phyloP scores from a whole-genome alignment of 2,113 vertebrate genomes.

The Camelus dromedarius region DNA sequence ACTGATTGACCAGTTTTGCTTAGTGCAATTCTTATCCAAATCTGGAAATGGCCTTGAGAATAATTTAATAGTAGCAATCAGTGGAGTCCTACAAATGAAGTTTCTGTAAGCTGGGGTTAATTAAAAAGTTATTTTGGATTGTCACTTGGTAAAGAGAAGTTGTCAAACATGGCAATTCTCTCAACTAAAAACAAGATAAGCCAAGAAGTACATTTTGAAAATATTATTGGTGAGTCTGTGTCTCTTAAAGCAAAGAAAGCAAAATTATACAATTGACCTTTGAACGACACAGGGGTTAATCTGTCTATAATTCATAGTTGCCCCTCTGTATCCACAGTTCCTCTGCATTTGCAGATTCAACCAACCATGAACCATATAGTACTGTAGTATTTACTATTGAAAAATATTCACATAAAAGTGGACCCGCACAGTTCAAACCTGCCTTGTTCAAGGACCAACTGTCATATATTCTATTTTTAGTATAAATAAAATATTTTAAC shows the following conservation, averaged over 20 bases:
- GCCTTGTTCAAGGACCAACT: too few relatives aligned
- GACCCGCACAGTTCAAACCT: too few relatives aligned
- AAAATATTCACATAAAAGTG: too few relatives aligned
- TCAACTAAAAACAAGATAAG: background rate
- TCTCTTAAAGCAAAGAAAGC: background rate
- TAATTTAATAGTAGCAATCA: background rate
- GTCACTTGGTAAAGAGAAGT: background rate
- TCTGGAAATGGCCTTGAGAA: background rate
- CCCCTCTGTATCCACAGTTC: too few relatives aligned
- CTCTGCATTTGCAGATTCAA: too few relatives aligned
- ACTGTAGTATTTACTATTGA: too few relatives aligned
- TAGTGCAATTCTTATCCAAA: background rate
- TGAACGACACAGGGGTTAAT: too few relatives aligned
- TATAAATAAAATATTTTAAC: background rate
- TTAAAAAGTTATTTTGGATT: background rate
- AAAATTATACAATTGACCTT: background rate
- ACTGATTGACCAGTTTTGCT: background rate
- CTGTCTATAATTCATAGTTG: too few relatives aligned
- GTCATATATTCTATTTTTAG: background rate
- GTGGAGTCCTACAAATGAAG: background rate
- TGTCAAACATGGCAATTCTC: background rate
- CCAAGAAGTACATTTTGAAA: background rate
- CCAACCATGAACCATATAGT: too few relatives aligned
- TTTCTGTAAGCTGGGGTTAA: background rate
- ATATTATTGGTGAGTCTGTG: background rate